Evolutionary conservation across 2,888 invertebrate species (phyloP).

Genomic region (Cataglyphis cursor): DNA sequence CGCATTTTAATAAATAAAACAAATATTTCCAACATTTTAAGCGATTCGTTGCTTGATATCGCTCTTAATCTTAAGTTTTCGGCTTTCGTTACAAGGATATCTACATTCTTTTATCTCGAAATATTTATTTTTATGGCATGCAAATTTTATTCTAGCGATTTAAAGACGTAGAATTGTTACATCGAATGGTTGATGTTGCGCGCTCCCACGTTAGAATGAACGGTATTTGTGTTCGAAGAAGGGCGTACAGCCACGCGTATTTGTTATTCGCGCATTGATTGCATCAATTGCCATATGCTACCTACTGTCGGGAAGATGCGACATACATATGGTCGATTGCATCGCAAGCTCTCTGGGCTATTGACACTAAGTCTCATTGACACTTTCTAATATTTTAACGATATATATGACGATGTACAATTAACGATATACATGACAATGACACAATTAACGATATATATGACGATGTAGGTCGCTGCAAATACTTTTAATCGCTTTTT

Average conservation of each 20-base stretch:
- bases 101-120: slow-evolving; percentile 71
- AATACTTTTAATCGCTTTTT: not conserved
- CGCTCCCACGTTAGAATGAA: slow-evolving; percentile 66
- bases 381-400: slow-evolving; percentile 28
- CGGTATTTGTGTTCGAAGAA: slow-evolving; percentile 66
- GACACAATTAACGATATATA: not conserved
- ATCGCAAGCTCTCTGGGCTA: not conserved
- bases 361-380: slow-evolving; percentile 13
- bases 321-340: slow-evolving; percentile 31
- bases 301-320: slow-evolving; percentile 27
- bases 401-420: not conserved
- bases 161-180: not conserved
- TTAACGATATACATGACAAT: not conserved
- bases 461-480: not conserved
- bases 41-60: not conserved
- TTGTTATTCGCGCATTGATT: slow-evolving; percentile 16
- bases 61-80: not conserved
- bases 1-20: slow-evolving; percentile 14
- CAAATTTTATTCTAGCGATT: slow-evolving; percentile 20
- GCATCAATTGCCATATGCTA: not conserved
- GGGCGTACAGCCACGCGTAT: slow-evolving; percentile 55
- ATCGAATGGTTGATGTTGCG: slow-evolving; percentile 3
- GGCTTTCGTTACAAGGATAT: slow-evolving; percentile 68
- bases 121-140: not conserved
- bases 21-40: not conserved